These are phyloP conservation scores for Cloeon dipterum DNA, from an alignment of 2,888 invertebrate genomes.

Conservation along the genomic window DNA sequence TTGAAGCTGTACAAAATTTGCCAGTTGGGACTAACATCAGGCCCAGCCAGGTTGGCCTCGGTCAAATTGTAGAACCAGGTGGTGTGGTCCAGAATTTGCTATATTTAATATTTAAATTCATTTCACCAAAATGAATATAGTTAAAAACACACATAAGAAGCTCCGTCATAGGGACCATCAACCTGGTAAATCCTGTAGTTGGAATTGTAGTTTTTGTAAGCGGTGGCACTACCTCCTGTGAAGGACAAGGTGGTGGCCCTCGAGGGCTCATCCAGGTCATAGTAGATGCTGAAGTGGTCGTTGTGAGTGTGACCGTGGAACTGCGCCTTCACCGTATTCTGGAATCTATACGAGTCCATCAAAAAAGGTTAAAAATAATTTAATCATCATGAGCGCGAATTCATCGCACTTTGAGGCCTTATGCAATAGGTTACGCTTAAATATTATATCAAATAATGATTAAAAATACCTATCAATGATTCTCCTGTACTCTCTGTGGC, in stretches of 20 bases:
- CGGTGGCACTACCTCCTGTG: slow-evolving; percentile 64
- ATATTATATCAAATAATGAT: no score
- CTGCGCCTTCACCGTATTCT: slow-evolving; percentile 47
- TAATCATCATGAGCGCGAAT: no score
- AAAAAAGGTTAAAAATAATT: no score
- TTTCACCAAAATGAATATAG: not conserved
- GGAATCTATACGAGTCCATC: slow-evolving; percentile 46
- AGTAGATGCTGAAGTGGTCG: slow-evolving; percentile 50
- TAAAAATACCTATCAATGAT: slow-evolving; percentile 40
- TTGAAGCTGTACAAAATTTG: slow-evolving; percentile 51
- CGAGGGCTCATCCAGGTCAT: slow-evolving; percentile 25
- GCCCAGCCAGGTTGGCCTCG: slow-evolving; percentile 34
- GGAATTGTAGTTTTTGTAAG: slow-evolving; percentile 48
- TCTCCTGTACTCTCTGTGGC: slow-evolving; percentile 43
- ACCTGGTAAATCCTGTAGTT: slow-evolving; percentile 55
- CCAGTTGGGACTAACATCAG: slow-evolving; percentile 39
- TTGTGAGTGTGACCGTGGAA: slow-evolving; percentile 66
- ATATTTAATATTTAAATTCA: not conserved
- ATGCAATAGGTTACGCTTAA: no score
- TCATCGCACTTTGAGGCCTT: no score
- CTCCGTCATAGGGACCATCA: slow-evolving; percentile 21
- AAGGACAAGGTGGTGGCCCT: slow-evolving; percentile 44
- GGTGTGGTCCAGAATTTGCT: slow-evolving; percentile 41
- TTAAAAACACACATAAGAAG: not conserved
- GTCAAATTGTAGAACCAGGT: slow-evolving; percentile 59